Evolutionary conservation across 2,113 vertebrate genomes (phyloP).

Genomic region (Gambusia holbrooki): DNA sequence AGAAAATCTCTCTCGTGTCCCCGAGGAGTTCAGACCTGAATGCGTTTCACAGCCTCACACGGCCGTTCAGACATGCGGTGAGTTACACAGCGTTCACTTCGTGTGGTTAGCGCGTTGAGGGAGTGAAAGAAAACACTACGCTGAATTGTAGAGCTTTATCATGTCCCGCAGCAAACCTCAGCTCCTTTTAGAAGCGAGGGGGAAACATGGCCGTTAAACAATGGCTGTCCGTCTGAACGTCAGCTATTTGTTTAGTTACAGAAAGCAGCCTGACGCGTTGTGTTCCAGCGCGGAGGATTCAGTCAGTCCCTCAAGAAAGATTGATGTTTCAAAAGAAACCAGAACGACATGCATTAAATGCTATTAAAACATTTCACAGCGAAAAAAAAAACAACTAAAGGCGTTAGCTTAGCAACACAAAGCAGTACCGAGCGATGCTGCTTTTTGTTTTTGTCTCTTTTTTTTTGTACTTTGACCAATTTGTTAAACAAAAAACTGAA

Average conservation of each 20-base stretch:
- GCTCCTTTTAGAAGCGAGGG: not conserved
- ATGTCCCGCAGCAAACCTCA: not conserved
- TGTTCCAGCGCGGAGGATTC: not conserved
- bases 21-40: not conserved
- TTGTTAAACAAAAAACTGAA: not conserved
- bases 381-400: not conserved
- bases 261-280: not conserved
- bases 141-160: conserved; percentile 3
- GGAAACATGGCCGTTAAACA: not conserved
- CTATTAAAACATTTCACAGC: not conserved
- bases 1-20: conserved; percentile 7
- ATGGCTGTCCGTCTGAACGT: not conserved
- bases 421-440: not conserved
- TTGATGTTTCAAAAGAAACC: not conserved
- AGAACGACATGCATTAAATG: not conserved
- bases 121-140: conserved; percentile 21
- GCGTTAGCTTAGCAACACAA: not conserved
- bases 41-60: conserved; percentile 3
- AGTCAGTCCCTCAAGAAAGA: not conserved
- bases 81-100: conserved; percentile 31
- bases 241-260: not conserved
- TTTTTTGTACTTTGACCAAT: not conserved
- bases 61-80: conserved; percentile 29
- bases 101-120: conserved; percentile 24
- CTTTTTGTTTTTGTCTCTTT: not conserved